These are phyloP conservation scores for Crocuta crocuta DNA, from an alignment of 2,113 vertebrate species.

Conservation along the genomic window DNA sequence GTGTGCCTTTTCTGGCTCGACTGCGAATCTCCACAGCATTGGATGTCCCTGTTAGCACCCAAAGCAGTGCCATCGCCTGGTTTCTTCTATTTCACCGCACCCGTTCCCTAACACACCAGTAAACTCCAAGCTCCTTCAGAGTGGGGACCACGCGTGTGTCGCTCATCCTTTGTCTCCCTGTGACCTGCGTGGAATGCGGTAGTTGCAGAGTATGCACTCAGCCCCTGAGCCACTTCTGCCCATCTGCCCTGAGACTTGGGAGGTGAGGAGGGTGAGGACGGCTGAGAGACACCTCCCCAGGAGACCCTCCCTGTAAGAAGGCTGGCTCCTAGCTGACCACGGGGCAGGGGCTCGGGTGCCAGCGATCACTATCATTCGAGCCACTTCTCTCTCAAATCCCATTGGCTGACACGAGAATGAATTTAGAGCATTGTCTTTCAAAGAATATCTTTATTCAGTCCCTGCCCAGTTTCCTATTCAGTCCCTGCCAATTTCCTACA, in stretches of 20 bases:
- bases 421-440: constrained; percentile 48
- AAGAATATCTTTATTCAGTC: constrained; percentile 57
- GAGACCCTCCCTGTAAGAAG: neutral
- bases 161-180: neutral
- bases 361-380: neutral
- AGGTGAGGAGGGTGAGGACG: neutral
- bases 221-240: neutral
- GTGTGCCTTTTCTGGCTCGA: neutral
- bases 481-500: constrained; percentile 18
- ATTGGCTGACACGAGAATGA: constrained; percentile 7
- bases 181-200: neutral
- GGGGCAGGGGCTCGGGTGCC: neutral
- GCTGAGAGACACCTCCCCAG: neutral
- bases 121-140: neutral
- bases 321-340: neutral
- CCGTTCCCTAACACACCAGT: rapidly evolving
- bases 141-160: neutral
- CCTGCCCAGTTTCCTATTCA: neutral
- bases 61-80: neutral
- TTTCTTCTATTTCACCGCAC: neutral
- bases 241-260: neutral
- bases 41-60: neutral
- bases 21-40: too few relatives aligned
- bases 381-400: constrained; percentile 36
- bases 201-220: neutral